These are phyloP conservation scores for Meganola albula DNA, from an alignment of 2,888 invertebrate species.

Conservation along the genomic window DNA sequence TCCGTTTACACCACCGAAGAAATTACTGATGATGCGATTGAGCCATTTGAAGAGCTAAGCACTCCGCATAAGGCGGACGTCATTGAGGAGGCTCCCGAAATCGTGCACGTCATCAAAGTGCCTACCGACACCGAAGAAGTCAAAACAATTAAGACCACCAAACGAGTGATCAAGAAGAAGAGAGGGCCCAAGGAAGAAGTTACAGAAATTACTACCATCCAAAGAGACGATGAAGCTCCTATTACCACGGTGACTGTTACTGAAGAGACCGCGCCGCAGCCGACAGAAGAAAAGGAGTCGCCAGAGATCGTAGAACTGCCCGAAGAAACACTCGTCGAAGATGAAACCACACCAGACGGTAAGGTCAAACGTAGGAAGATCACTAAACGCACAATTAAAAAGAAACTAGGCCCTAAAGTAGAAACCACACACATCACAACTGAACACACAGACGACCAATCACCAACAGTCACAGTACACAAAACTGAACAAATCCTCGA, in stretches of 20 bases:
- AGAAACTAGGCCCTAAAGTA: conserved; percentile 32
- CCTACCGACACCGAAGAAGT: conserved; percentile 4
- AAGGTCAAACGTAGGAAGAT: conserved; percentile 31
- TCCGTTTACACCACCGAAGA: conserved; percentile 7
- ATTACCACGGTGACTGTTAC: conserved; percentile 5
- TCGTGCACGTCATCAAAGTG: conserved; percentile 7
- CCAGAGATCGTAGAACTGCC: conserved; percentile 6
- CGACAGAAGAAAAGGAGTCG: neutral
- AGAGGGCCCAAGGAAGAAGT: conserved; percentile 39
- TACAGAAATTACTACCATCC: conserved; percentile 41
- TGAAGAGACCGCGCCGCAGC: conserved; percentile 2
- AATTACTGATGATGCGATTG: conserved; percentile 4
- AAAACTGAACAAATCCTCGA: conserved; percentile 20
- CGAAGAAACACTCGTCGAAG: conserved; percentile 3
- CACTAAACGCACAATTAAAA: conserved; percentile 34
- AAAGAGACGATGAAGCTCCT: conserved; percentile 40
- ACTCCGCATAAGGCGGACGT: neutral
- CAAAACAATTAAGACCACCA: conserved; percentile 8
- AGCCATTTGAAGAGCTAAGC: conserved; percentile 1
- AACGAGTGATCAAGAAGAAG: conserved; percentile 46
- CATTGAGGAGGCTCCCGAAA: conserved; percentile 6
- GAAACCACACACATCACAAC: conserved; percentile 12
- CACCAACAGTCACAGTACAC: conserved; percentile 27
- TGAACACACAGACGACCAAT: conserved; percentile 13
- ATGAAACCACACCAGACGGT: conserved; percentile 34